A percentile compares a stretch with the other conserved stretches of the same genome.
phyloP scores from a whole-genome alignment of 2,113 vertebrate species.

The Entelurus aequoreus region DNA sequence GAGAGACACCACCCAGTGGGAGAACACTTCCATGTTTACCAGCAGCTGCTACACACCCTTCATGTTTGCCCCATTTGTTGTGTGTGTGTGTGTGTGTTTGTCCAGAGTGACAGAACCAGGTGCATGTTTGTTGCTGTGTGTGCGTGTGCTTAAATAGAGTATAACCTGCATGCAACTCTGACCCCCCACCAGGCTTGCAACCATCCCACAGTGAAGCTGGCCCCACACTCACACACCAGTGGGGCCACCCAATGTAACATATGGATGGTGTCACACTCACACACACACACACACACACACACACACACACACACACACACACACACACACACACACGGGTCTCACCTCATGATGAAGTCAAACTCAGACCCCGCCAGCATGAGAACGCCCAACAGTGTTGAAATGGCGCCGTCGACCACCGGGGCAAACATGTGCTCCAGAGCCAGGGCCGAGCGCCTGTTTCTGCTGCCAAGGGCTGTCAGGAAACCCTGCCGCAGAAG shows the following conservation, averaged over 20 bases:
- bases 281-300: background rate
- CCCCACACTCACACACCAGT: conserved; percentile 49
- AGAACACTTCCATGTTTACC: conserved; percentile 75
- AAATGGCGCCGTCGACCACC: conserved; percentile 91
- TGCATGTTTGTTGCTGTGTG: conserved; percentile 50
- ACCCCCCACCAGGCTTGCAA: conserved; percentile 35
- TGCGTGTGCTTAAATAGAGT: conserved; percentile 38
- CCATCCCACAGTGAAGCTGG: conserved; percentile 33
- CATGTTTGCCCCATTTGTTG: conserved; percentile 76
- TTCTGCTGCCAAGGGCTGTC: conserved; percentile 91
- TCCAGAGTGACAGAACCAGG: conserved; percentile 70
- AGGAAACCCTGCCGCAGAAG: conserved; percentile 83
- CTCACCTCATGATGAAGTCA: conserved; percentile 98
- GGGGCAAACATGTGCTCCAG: conserved; percentile 97
- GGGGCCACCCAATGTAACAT: conserved; percentile 73
- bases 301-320: background rate
- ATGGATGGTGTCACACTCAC: conserved; percentile 33
- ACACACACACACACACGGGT: background rate
- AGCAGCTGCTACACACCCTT: conserved; percentile 77
- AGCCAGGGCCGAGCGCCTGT: conserved; percentile 84
- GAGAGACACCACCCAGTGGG: conserved; percentile 63
- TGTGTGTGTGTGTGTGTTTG: conserved; percentile 21
- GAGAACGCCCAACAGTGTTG: conserved; percentile 90
- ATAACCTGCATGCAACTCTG: conserved; percentile 57
- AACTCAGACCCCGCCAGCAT: conserved; percentile 98